These are phyloP conservation scores for Proisotoma minuta DNA, from an alignment of 2,888 invertebrate genomes.

Conservation along the genomic window DNA sequence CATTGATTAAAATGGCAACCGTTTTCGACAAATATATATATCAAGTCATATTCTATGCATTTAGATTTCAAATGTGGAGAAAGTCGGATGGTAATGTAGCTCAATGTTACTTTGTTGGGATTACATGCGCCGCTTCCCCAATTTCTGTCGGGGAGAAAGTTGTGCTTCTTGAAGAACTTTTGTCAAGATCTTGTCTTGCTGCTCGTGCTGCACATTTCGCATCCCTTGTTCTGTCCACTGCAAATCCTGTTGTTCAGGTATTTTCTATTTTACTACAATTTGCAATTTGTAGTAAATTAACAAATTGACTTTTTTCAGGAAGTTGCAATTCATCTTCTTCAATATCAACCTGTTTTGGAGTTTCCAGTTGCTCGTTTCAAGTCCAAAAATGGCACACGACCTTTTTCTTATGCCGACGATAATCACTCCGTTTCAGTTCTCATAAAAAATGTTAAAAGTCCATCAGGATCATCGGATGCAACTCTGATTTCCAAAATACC, in stretches of 20 bases:
- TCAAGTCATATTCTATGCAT: too few species aligned
- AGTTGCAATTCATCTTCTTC: neutral
- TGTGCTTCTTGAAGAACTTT: neutral
- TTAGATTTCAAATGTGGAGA: slow-evolving; percentile 9
- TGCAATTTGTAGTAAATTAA: neutral
- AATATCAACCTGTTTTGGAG: slow-evolving; percentile 1
- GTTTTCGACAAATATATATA: neutral
- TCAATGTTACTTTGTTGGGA: neutral
- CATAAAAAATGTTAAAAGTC: too few species aligned
- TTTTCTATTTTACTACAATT: neutral
- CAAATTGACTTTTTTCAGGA: slow-evolving; percentile 1
- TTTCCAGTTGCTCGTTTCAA: slow-evolving; percentile 6
- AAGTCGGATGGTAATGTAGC: neutral
- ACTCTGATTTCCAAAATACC: too few species aligned
- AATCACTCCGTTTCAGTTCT: neutral
- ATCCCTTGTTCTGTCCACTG: neutral
- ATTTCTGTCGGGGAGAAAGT: neutral
- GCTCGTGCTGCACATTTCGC: neutral
- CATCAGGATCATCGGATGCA: too few species aligned
- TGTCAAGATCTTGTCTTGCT: neutral
- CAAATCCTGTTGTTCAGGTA: slow-evolving; percentile 8
- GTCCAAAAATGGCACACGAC: slow-evolving; percentile 2
- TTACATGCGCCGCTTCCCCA: neutral
- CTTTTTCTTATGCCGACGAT: slow-evolving; percentile 5
- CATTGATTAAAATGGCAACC: neutral